Base-by-base conservation (phyloP, 2,113 vertebrate genomes). In the Oncorhynchus clarkii region DNA sequence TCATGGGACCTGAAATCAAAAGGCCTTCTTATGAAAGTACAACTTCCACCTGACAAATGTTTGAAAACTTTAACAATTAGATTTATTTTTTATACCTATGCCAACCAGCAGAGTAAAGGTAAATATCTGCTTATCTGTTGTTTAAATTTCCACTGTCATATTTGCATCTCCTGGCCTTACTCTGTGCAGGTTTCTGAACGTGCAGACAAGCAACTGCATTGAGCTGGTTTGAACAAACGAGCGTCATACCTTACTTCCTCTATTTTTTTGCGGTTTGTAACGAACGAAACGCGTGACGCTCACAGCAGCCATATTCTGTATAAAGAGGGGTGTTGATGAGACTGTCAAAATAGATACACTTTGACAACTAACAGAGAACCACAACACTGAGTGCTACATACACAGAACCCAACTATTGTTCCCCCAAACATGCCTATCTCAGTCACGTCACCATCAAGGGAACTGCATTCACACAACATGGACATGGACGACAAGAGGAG, bases 341-440 rank as follows among this genome's bases (percentile, higher is more conserved):
- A 27, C 34, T 22, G 48, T 71, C 76, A 7, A 12, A 12, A 74
- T 75, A 91, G 88, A 82, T 0, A 72, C 64, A 31, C 51, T 22
- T 20, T 39, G 4, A 5, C 26, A 62, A 71, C 49, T 64, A 67
- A 48, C 67, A 39, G 67, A 49, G 34, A 69, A 39, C 59, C 16
- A 27, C 0, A 31, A 11, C 51, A 75, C 18, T 69, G 13, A 31
- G 77, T 84, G 73, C 51, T 62, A 67, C 57, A 2, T 8, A 57
- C 71, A 67, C n/a, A 69, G 13, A 76, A 78, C 76, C 77, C 70
- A 2, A 0, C 13, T 18, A 54, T 18, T 54, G 51, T 7, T 20
- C 3, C 66, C 12, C 88, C 94, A 92, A 89, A 54, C 85, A 92
- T 95, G 95, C 89, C 89, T 90, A 86, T 88, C 91, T 75, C 90